phyloP scores from a whole-genome alignment of 2,113 vertebrate genomes.

The Marmota monax region DNA sequence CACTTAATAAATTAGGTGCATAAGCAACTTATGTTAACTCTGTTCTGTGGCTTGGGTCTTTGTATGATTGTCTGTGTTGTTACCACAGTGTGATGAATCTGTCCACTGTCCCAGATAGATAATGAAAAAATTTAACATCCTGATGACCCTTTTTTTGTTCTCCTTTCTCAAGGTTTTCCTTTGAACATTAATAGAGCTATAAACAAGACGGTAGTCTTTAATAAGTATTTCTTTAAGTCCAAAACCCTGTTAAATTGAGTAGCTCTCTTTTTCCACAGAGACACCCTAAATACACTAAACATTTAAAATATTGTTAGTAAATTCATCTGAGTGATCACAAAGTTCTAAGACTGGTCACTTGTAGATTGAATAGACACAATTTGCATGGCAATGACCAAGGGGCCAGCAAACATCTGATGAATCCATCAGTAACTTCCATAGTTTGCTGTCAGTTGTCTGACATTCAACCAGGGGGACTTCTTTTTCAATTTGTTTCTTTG shows the following conservation, averaged over 20 bases:
- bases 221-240: background rate
- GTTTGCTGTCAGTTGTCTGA: background rate
- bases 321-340: background rate
- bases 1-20: background rate
- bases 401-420: accelerated
- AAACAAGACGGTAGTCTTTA: background rate
- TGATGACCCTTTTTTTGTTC: background rate
- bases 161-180: background rate
- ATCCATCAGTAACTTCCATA: background rate
- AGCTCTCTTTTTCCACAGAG: background rate
- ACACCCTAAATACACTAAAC: background rate
- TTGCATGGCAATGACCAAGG: background rate
- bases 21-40: background rate
- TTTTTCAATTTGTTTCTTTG: background rate
- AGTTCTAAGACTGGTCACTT: background rate
- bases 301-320: background rate
- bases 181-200: background rate
- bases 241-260: background rate
- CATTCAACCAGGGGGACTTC: background rate
- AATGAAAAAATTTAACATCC: background rate
- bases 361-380: background rate
- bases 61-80: background rate
- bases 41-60: background rate
- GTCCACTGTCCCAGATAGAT: background rate
- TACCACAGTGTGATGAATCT: background rate